phyloP scores from a whole-genome alignment of 2,888 invertebrate species.

The Hemithea aestivaria region DNA sequence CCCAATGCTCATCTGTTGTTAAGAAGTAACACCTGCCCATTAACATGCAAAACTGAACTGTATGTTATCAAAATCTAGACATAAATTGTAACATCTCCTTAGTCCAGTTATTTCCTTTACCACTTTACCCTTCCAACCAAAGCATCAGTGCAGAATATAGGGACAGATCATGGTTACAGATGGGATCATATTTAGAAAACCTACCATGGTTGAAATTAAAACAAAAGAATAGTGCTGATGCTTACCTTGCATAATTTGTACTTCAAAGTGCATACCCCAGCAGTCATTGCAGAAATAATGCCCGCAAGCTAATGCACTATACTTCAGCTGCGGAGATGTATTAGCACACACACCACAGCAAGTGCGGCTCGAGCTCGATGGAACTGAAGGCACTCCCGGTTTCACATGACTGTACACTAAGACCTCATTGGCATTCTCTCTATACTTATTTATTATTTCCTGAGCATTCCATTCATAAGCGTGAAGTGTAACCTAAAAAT shows the following conservation, averaged over 20 bases:
- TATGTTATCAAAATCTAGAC: too few species aligned
- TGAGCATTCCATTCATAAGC: conserved; percentile 93
- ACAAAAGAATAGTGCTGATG: too few species aligned
- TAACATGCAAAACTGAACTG: too few species aligned
- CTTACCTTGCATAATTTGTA: conserved; percentile 95
- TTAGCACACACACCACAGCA: conserved; percentile 89
- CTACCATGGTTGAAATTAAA: too few species aligned
- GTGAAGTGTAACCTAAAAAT: conserved; percentile 86
- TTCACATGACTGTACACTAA: conserved; percentile 73
- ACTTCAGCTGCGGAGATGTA: conserved; percentile 82
- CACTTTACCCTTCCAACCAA: too few species aligned
- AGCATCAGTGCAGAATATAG: too few species aligned
- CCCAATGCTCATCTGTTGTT: too few species aligned
- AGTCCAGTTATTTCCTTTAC: too few species aligned
- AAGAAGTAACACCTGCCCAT: too few species aligned
- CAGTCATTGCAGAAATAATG: conserved; percentile 98
- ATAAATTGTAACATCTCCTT: too few species aligned
- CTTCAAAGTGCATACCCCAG: conserved; percentile 97
- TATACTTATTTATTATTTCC: conserved; percentile 89
- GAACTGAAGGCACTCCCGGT: conserved; percentile 49
- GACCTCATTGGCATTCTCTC: conserved; percentile 85
- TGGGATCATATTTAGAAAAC: too few species aligned
- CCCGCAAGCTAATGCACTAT: conserved; percentile 90
- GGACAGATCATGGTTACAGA: too few species aligned
- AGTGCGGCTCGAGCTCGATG: conserved; percentile 50